Evolutionary conservation across 2,888 invertebrate genomes (phyloP).

Genomic region (Hipparchia sbordonii): DNA sequence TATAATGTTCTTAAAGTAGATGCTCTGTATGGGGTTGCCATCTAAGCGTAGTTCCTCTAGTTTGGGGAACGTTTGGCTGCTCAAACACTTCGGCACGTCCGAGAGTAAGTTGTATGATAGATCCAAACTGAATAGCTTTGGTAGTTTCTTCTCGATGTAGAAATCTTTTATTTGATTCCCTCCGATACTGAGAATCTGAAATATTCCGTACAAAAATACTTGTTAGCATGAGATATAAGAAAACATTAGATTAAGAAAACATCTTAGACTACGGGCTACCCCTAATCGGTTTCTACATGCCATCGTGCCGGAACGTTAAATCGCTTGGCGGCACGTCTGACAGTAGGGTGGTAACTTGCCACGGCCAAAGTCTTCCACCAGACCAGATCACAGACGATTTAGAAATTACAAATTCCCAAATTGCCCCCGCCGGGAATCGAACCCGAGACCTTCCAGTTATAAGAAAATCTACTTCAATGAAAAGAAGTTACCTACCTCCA

Average conservation of each 20-base stretch:
- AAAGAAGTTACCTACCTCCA: slow-evolving; percentile 64
- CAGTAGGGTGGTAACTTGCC: too few relatives aligned
- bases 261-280: too few relatives aligned
- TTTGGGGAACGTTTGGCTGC: slow-evolving; percentile 68
- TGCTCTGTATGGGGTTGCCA: slow-evolving; percentile 74
- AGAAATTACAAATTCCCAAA: too few relatives aligned
- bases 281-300: too few relatives aligned
- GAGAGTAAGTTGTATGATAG: slow-evolving; percentile 76
- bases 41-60: slow-evolving; percentile 77
- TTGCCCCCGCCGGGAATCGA: too few relatives aligned
- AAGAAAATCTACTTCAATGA: neutral
- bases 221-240: neutral
- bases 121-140: slow-evolving; percentile 74
- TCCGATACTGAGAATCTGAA: slow-evolving; percentile 72
- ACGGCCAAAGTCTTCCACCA: too few relatives aligned
- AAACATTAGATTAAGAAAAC: too few relatives aligned
- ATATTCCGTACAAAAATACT: slow-evolving; percentile 37
- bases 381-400: too few relatives aligned
- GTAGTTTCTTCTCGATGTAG: slow-evolving; percentile 67
- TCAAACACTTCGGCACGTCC: slow-evolving; percentile 73
- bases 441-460: too few relatives aligned
- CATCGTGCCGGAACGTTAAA: too few relatives aligned
- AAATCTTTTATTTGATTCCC: slow-evolving; percentile 75
- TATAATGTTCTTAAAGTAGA: slow-evolving; percentile 76
- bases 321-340: too few relatives aligned